phyloP scores from a whole-genome alignment of 2,797 vertebrate genomes.

The Sebastes itinus region DNA sequence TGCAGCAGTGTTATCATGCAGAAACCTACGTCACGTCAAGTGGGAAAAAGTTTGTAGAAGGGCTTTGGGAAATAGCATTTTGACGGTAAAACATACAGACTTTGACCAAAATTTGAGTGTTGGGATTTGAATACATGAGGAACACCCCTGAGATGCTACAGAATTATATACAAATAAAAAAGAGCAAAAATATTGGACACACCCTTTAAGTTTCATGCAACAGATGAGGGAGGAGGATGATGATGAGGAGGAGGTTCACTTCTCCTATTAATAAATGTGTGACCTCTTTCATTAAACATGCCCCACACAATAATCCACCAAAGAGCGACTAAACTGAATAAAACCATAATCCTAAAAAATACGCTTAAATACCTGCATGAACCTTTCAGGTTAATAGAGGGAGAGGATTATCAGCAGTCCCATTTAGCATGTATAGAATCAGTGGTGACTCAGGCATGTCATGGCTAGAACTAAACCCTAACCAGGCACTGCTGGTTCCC shows the following conservation, averaged over 20 bases:
- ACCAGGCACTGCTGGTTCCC: neutral
- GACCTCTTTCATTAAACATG: conserved; percentile 33
- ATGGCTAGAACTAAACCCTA: neutral
- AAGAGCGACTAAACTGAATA: conserved; percentile 5
- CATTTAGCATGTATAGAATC: conserved; percentile 12
- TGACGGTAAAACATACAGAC: no score
- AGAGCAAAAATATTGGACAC: neutral
- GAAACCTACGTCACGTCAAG: no score
- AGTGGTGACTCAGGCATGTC: neutral
- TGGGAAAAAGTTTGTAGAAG: no score
- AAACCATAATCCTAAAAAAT: conserved; percentile 34
- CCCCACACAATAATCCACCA: conserved; percentile 17
- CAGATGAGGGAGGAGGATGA: neutral
- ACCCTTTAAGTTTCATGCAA: neutral
- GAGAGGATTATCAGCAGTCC: conserved; percentile 27
- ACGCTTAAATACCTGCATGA: conserved; percentile 19
- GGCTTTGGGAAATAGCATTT: no score
- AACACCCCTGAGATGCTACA: no score
- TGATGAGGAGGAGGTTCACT: neutral
- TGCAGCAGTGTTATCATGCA: no score
- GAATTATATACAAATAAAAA: neutral
- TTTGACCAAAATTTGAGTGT: no score
- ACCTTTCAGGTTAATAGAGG: conserved; percentile 31
- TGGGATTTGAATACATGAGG: no score
- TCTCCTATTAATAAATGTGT: neutral